Evolutionary conservation across 2,797 vertebrate genomes (phyloP).

Genomic region (Eulemur albifrons): DNA sequence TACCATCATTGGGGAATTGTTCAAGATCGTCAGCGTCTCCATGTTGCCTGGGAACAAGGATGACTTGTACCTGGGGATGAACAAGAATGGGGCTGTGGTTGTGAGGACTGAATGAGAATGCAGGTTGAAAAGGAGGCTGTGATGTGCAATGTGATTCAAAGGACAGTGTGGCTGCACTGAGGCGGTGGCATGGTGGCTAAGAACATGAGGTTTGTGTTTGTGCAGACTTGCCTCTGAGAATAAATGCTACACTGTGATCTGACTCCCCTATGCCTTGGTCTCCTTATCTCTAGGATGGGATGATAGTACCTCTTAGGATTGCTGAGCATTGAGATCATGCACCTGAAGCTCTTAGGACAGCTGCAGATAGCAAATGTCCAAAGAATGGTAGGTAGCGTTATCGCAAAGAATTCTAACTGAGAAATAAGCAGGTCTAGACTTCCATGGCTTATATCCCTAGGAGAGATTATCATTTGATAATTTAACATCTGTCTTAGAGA

Average conservation of each 20-base stretch:
- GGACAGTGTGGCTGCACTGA: background rate
- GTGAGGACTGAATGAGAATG: background rate
- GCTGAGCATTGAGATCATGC: background rate
- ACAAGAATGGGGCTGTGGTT: background rate
- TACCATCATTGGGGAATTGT: slow-evolving; percentile 86
- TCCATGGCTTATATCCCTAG: background rate
- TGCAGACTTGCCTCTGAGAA: background rate
- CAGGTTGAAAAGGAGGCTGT: background rate
- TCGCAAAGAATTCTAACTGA: background rate
- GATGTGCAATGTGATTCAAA: background rate
- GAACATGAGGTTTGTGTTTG: background rate
- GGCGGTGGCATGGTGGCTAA: background rate
- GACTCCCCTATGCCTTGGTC: background rate
- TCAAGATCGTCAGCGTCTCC: slow-evolving; percentile 89
- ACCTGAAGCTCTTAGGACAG: background rate
- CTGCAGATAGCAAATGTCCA: background rate
- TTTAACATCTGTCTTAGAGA: background rate
- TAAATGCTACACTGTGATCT: background rate
- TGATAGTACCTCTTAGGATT: background rate
- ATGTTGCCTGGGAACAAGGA: slow-evolving; percentile 87
- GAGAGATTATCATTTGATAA: background rate
- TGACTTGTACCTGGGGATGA: slow-evolving; percentile 90
- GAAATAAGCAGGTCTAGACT: background rate
- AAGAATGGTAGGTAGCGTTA: background rate
- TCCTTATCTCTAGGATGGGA: background rate